Evolutionary conservation across 1,140 invertebrate genomes (phyloP).

Genomic region (Camponotus floridanus): DNA sequence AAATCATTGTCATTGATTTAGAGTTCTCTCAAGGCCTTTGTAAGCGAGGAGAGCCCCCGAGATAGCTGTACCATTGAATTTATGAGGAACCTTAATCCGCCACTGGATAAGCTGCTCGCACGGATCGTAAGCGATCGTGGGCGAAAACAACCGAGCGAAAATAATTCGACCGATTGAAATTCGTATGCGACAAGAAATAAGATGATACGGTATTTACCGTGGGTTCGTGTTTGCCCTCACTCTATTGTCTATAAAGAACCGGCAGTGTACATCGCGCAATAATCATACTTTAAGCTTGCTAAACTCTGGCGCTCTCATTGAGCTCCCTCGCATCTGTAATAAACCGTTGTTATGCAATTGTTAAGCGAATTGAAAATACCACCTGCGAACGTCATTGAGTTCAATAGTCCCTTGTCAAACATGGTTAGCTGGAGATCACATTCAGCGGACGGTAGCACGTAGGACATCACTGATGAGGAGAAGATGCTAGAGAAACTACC

Average conservation of each 20-base stretch:
- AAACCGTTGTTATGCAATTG: conserved; percentile 45
- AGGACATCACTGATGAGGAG: conserved; percentile 80
- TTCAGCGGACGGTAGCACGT: conserved; percentile 81
- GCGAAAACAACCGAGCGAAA: conserved; percentile 1
- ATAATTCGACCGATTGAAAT: background rate
- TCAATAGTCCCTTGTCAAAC: conserved; percentile 81
- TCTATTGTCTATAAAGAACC: conserved; percentile 50
- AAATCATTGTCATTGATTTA: background rate
- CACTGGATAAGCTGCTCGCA: background rate
- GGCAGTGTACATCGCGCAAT: conserved; percentile 42
- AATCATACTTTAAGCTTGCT: conserved; percentile 53
- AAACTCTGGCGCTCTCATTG: conserved; percentile 50
- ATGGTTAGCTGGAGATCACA: conserved; percentile 80
- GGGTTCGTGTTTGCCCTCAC: conserved; percentile 28
- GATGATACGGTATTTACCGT: conserved; percentile 55
- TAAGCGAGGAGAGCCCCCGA: conserved; percentile 11
- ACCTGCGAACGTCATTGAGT: conserved; percentile 85
- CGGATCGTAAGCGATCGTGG: conserved; percentile 13
- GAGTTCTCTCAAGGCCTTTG: background rate
- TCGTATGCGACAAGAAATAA: conserved; percentile 39
- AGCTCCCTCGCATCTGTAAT: conserved; percentile 60
- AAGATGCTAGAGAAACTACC: conserved; percentile 80
- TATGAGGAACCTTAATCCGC: background rate
- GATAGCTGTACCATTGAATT: background rate
- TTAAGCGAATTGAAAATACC: conserved; percentile 45